Conservation (phyloP, 2,888 invertebrate genomes). For the Crocallis elinguaria region DNA sequence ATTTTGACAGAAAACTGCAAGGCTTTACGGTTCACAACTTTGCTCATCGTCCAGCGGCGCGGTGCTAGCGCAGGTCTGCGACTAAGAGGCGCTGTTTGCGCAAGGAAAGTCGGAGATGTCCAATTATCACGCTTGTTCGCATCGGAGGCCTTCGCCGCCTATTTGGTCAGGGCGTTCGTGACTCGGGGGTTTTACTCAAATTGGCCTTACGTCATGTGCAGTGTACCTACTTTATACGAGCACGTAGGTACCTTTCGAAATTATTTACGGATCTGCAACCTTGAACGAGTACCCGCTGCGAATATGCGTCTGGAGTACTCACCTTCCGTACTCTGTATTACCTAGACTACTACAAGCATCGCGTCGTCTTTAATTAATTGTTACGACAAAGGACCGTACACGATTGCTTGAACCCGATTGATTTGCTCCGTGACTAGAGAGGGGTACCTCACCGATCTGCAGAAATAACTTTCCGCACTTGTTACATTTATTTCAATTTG, state of each 20-base stretch:
- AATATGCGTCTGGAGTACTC: neutral
- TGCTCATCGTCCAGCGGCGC: neutral
- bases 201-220: constrained; percentile 15
- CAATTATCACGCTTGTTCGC: constrained; percentile 13
- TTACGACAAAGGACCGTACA: too few relatives aligned
- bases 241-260: neutral
- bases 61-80: neutral
- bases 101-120: constrained; percentile 5
- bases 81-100: neutral
- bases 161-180: constrained; percentile 17
- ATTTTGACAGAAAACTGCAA: too few relatives aligned
- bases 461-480: too few relatives aligned
- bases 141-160: constrained; percentile 15
- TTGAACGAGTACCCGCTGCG: neutral
- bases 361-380: neutral
- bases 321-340: too few relatives aligned
- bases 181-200: constrained; percentile 13
- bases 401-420: too few relatives aligned
- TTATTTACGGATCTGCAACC: neutral
- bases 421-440: too few relatives aligned
- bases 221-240: neutral
- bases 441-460: too few relatives aligned
- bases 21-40: neutral
- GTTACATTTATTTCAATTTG: too few relatives aligned
- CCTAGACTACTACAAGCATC: too few relatives aligned